Base-by-base conservation (phyloP, 2,113 vertebrate genomes). In the Datnioides undecimradiatus region DNA sequence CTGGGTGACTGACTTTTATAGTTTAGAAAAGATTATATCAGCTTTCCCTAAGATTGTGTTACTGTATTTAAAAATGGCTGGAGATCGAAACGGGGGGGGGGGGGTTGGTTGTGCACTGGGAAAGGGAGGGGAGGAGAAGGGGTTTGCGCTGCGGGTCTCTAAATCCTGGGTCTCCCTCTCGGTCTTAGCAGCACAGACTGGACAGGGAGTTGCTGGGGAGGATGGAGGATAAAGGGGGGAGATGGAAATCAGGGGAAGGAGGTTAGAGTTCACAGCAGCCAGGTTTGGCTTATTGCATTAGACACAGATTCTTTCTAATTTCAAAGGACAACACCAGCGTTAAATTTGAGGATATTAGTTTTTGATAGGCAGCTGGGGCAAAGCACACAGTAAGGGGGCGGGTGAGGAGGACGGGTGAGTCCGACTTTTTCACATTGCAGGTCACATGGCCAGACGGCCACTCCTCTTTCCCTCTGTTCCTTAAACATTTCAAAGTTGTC, bases 21-120 rank as follows among this genome's bases (percentile, higher is more conserved):
- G 95, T 95, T 95, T 94, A 92, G 95, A 95, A 93, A 96, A 96
- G 95, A 96, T 96, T 95, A 94, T 94, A 96, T 95, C 94, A 93
- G 93, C 94, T 95, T 95, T 94, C 90, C 91, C 83, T 82, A 82
- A 95, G 94, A 95, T 96, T 95, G 93, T 94, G 93, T 96, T 96
- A 95, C 95, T 95, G 94, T 95, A 95, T 95, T 95, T 95, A 92
- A 93, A 95, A 91, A 93, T 68, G 85, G 89, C 91, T 88, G 79
- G 52, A 75, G 76, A 85, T 71, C 51, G 76, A 85, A 86, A 79
- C 68, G 13, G 67, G 78, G 52, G 52, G 64, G 60, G 1, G 48
- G 29, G 12, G 21, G 65, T 54, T 69, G 69, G 80, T 71, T 84
- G 71, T 62, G 74, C 57, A 62, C 73, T 21, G 54, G 41, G 52